Evolutionary conservation across 2,113 vertebrate species (phyloP).

Genomic region (Maccullochella peelii): DNA sequence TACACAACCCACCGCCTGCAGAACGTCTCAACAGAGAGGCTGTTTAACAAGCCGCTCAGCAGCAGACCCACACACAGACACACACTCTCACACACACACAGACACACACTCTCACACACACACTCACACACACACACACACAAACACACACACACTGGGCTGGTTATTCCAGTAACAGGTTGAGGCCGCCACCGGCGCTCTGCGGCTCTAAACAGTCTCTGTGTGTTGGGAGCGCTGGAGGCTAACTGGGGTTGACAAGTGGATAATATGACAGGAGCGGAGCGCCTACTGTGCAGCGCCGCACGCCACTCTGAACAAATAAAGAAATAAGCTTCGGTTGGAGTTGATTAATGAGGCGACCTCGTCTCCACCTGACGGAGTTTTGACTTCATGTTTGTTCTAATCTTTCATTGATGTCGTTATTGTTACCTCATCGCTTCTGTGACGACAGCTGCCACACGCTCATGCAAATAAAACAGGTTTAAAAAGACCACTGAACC

Average conservation of each 20-base stretch:
- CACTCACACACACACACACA: slow-evolving; percentile 4
- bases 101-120: neutral
- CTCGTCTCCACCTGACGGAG: neutral
- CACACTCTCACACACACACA: neutral
- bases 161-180: slow-evolving; percentile 19
- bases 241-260: slow-evolving; percentile 68
- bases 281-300: slow-evolving; percentile 16
- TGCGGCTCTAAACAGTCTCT: slow-evolving; percentile 29
- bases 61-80: neutral
- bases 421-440: too few species aligned
- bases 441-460: neutral
- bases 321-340: slow-evolving; percentile 65
- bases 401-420: neutral
- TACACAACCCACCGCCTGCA: neutral
- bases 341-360: slow-evolving; percentile 37
- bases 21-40: neutral
- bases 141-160: neutral
- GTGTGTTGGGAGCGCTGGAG: slow-evolving; percentile 12
- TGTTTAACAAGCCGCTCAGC: neutral
- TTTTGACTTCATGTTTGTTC: neutral
- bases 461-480: neutral
- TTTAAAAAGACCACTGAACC: neutral
- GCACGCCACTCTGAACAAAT: slow-evolving; percentile 68
- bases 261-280: slow-evolving; percentile 71
- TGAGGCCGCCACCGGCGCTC: neutral